These are phyloP conservation scores for Holcopasites calliopsidis DNA, from an alignment of 1,140 invertebrate genomes.

Conservation along the genomic window DNA sequence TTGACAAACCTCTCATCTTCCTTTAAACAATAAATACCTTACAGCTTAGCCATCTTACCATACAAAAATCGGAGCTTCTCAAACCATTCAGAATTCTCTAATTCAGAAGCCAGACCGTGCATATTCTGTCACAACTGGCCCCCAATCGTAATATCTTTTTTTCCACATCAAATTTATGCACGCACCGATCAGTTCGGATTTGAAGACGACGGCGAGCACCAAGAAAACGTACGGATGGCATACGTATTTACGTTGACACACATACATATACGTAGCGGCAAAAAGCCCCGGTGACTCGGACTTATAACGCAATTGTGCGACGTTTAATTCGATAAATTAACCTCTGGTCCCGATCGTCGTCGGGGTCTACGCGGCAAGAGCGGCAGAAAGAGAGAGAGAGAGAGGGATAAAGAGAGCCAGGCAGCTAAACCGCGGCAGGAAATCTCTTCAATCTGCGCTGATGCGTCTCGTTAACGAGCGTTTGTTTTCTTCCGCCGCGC, in stretches of 20 bases:
- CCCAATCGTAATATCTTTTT: too few relatives aligned
- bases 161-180: not conserved
- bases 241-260: constrained; percentile 4
- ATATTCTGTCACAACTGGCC: too few relatives aligned
- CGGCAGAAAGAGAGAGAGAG: constrained; percentile 30
- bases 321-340: constrained; percentile 78
- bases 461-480: constrained; percentile 77
- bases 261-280: constrained; percentile 15
- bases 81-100: too few relatives aligned
- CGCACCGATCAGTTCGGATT: not conserved
- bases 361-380: constrained; percentile 64
- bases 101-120: too few relatives aligned
- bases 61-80: too few relatives aligned
- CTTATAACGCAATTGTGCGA: constrained; percentile 75
- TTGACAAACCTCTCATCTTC: too few relatives aligned
- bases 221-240: not conserved
- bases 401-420: constrained; percentile 64
- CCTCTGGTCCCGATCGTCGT: constrained; percentile 69
- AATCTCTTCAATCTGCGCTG: constrained; percentile 78
- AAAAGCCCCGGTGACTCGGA: constrained; percentile 68
- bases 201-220: not conserved
- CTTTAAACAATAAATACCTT: too few relatives aligned
- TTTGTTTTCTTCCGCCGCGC: constrained; percentile 74
- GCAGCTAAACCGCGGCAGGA: constrained; percentile 73
- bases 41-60: too few relatives aligned